Base-by-base conservation (phyloP, 2,888 invertebrate genomes). In the Nemotelus pantherinus region DNA sequence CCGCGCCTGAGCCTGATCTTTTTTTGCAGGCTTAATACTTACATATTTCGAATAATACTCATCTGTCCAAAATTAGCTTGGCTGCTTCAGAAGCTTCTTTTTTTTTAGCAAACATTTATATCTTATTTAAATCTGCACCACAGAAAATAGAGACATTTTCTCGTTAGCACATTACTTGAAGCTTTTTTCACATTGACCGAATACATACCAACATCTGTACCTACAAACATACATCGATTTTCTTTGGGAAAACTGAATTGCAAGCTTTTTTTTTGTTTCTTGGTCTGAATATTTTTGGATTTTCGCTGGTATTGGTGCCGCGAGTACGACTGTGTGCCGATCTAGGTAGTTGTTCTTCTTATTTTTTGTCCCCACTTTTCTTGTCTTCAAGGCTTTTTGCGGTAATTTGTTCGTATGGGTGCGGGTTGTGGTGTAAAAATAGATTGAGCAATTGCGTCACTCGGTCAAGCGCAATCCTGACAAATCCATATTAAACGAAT, bases 401-500 rank as follows among this genome's bases (percentile, higher is more conserved):
- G 25, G 25, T 25, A 25, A 25, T 25, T 25, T 53, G 53, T 53
- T 43, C 55, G n/a, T 9, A 39, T 48, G 67, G n/a, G 7, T 48
- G 50, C n/a, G 48, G 60, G 25, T 9, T 55, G 7, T 45, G 1
- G 47, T 65, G 53, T 48, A 67, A 77, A 78, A 78, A 78, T 78
- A 78, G 78, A 71, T 55, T 50, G 48, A 72, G 74, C 60, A 77
- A 48, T 78, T 78, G 70, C 78, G 78, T 78, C 77, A 78, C 68
- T 72, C 63, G 53, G 57, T 67, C 76, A 65, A 67, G 77, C 60
- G 70, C 63, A 75, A 77, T 77, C 65, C 75, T 74, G 70, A 65
- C 79, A 79, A 79, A 79, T 77, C 77, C 77, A 79, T 75, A 79
- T 77, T 71, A 64, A 63, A 58, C 57, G 68, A 53, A 71, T 71